A percentile compares a stretch with the other conserved stretches of the same genome.
Evolutionary conservation across 2,113 vertebrate genomes (phyloP).

Genomic region (Calonectris borealis): DNA sequence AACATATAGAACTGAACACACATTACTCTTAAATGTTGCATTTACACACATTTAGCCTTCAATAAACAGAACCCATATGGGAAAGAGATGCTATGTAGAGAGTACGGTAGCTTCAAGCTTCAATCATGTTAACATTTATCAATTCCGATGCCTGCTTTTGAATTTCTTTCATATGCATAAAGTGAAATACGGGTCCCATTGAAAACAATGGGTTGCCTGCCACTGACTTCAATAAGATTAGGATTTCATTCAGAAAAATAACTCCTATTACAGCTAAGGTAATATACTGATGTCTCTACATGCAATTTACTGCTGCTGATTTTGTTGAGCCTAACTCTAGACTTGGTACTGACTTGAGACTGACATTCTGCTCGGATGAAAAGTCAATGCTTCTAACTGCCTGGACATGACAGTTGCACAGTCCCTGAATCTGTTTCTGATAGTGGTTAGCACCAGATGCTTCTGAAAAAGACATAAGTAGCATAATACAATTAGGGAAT

Average conservation of each 20-base stretch:
- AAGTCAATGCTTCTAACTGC: not conserved
- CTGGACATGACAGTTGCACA: not conserved
- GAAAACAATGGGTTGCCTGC: not conserved
- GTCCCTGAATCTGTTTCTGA: not conserved
- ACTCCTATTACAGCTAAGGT: not conserved
- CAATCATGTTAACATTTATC: not conserved
- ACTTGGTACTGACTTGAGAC: not conserved
- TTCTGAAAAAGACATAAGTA: not conserved
- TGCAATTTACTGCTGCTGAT: not conserved
- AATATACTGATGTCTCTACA: not conserved
- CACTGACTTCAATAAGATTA: not conserved
- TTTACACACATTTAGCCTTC: not conserved
- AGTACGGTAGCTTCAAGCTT: not conserved
- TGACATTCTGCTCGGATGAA: not conserved
- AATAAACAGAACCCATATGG: not conserved
- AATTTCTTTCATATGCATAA: not conserved
- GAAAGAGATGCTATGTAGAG: not conserved
- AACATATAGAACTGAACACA: not conserved
- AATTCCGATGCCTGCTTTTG: not conserved
- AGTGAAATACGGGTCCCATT: not conserved
- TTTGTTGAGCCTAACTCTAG: not conserved
- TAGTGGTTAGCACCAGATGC: not conserved
- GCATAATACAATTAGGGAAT: not conserved
- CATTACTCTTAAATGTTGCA: not conserved
- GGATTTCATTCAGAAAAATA: not conserved